Conservation (phyloP, 2,888 invertebrate genomes). For the Macrosoma leucophasiata region DNA sequence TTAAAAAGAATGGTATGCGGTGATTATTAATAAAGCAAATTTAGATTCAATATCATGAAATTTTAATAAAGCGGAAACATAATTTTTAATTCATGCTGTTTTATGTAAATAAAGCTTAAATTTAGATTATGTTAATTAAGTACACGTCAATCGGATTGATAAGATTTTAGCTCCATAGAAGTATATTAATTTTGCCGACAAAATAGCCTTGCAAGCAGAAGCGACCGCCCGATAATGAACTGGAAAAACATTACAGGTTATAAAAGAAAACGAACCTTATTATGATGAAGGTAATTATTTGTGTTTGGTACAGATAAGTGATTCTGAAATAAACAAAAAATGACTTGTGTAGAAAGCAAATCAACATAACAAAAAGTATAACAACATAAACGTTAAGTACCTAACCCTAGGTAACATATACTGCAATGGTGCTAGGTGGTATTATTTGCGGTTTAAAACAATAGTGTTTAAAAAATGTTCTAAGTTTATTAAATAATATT, state of each 20-base stretch:
- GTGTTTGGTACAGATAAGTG: constrained; percentile 91
- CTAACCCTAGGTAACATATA: too few relatives aligned
- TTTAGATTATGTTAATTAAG: too few relatives aligned
- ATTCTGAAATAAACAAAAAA: constrained; percentile 86
- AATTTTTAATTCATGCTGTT: constrained; percentile 7
- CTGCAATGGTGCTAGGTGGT: too few relatives aligned
- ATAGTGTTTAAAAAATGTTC: too few relatives aligned
- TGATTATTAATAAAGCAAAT: constrained; percentile 7
- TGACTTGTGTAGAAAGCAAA: constrained; percentile 75
- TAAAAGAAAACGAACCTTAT: constrained; percentile 81
- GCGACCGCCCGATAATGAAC: constrained; percentile 45
- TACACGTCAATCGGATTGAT: too few relatives aligned
- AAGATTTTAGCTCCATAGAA: too few relatives aligned
- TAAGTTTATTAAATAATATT: too few relatives aligned
- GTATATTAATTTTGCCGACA: constrained; percentile 3
- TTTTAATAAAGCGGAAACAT: background rate
- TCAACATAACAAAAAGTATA: constrained; percentile 71
- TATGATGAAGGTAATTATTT: constrained; percentile 88
- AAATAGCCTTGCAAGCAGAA: constrained; percentile 49
- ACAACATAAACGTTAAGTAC: constrained; percentile 43
- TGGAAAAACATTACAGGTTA: constrained; percentile 56
- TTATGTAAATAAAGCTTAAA: constrained; percentile 2
- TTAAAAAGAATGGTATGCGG: constrained; percentile 1
- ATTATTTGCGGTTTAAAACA: too few relatives aligned
- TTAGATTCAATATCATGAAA: background rate